Evolutionary conservation across 2,797 vertebrate genomes (phyloP).

Genomic region (Catharus ustulatus): DNA sequence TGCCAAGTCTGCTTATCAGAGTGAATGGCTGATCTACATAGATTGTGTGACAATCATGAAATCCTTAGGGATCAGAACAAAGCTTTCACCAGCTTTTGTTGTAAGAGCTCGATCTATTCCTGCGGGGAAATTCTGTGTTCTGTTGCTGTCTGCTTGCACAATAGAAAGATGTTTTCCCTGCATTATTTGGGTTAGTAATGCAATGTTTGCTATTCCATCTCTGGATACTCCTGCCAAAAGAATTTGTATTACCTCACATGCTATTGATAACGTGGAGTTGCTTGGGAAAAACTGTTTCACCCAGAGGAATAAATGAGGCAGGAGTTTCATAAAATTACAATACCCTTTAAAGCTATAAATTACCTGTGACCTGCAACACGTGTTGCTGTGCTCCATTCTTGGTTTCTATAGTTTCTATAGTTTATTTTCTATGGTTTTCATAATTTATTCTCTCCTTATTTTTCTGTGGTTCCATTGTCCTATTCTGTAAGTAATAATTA

Average conservation of each 20-base stretch:
- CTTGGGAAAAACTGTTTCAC: background rate
- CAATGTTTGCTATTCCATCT: conserved; percentile 44
- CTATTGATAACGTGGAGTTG: background rate
- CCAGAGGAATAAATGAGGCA: conserved; percentile 14
- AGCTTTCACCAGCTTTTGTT: conserved; percentile 41
- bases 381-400: background rate
- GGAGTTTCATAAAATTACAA: background rate
- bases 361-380: background rate
- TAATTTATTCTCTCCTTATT: background rate
- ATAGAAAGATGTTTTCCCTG: conserved; percentile 39
- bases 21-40: background rate
- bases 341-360: background rate
- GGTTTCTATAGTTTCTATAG: background rate
- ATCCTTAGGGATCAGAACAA: conserved; percentile 55
- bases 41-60: conserved; percentile 35
- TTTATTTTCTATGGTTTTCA: background rate
- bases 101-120: conserved; percentile 3
- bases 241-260: background rate
- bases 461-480: background rate
- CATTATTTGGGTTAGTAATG: conserved; percentile 47
- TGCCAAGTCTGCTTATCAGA: conserved; percentile 14
- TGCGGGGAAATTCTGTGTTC: conserved; percentile 35
- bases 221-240: conserved; percentile 9
- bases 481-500: background rate
- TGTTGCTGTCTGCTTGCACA: conserved; percentile 45